Conservation (phyloP, 2,113 vertebrate genomes). For the Dipodomys stephensi region DNA sequence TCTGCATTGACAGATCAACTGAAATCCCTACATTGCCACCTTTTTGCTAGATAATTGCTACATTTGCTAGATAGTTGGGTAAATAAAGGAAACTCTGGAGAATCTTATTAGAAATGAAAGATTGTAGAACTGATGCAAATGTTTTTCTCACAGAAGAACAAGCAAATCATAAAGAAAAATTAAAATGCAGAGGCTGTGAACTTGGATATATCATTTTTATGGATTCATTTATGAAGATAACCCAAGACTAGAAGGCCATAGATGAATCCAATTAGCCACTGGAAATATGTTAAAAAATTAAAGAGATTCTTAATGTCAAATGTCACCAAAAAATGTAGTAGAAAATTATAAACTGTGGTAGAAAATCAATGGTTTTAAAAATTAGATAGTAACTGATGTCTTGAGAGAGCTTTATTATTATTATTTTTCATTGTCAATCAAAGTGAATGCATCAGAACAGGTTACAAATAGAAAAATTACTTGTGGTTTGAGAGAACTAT, state of each 20-base stretch:
- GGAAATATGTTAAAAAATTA: too few relatives aligned
- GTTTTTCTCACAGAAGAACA: not conserved
- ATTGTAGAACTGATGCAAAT: not conserved
- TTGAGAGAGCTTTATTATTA: not conserved
- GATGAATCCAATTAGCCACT: not conserved
- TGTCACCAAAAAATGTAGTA: not conserved
- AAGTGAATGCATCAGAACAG: not conserved
- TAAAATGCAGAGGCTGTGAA: not conserved
- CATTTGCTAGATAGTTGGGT: not conserved
- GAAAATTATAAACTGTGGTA: not conserved
- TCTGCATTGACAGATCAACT: not conserved
- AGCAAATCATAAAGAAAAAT: not conserved
- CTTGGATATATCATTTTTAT: not conserved
- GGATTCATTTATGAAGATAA: slow-evolving; percentile 1
- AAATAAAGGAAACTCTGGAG: not conserved
- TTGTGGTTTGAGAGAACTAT: not conserved
- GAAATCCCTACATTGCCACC: not conserved
- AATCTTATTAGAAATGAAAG: not conserved
- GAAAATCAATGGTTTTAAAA: too few relatives aligned
- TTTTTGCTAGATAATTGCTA: not conserved
- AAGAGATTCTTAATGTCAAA: too few relatives aligned
- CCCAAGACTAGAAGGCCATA: not conserved
- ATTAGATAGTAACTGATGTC: too few relatives aligned
- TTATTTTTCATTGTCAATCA: not conserved
- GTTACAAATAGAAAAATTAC: not conserved